Evolutionary conservation across 2,888 invertebrate species (phyloP).

Genomic region (Acronicta leporina): DNA sequence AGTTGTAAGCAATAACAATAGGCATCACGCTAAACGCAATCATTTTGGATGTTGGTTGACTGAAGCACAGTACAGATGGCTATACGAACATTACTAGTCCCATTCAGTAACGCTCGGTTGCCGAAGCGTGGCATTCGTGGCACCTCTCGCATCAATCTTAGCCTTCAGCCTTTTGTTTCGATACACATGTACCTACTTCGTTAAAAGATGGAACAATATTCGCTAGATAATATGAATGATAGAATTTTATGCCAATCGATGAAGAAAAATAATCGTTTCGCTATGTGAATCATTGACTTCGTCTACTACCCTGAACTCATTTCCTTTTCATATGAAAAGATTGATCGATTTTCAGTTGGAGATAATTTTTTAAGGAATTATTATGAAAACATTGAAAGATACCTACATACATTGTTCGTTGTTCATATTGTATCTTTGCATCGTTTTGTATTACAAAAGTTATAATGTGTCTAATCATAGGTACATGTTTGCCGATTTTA

Average conservation of each 20-base stretch:
- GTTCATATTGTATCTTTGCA: not conserved
- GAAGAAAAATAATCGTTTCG: too few species aligned
- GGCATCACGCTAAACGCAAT: conserved; percentile 36
- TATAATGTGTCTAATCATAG: not conserved
- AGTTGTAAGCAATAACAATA: conserved; percentile 25
- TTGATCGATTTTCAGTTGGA: too few species aligned
- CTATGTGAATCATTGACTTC: not conserved
- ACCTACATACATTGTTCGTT: not conserved
- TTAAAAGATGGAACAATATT: conserved; percentile 34
- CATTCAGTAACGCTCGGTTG: conserved; percentile 80
- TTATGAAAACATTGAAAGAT: too few species aligned
- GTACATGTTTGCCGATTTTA: conserved; percentile 7
- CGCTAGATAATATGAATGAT: not conserved
- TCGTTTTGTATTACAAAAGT: conserved; percentile 1
- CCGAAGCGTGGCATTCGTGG: conserved; percentile 73
- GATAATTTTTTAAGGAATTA: too few species aligned
- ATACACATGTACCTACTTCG: conserved; percentile 37
- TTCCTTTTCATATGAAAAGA: too few species aligned
- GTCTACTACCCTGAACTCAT: not conserved
- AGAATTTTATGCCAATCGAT: too few species aligned
- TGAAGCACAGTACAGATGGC: conserved; percentile 44
- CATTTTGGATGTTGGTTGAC: conserved; percentile 42
- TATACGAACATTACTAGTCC: conserved; percentile 69
- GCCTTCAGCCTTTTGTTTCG: conserved; percentile 63
- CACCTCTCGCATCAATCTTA: conserved; percentile 67